phyloP scores from a whole-genome alignment of 2,113 vertebrate genomes.

The Malurus elegans region DNA sequence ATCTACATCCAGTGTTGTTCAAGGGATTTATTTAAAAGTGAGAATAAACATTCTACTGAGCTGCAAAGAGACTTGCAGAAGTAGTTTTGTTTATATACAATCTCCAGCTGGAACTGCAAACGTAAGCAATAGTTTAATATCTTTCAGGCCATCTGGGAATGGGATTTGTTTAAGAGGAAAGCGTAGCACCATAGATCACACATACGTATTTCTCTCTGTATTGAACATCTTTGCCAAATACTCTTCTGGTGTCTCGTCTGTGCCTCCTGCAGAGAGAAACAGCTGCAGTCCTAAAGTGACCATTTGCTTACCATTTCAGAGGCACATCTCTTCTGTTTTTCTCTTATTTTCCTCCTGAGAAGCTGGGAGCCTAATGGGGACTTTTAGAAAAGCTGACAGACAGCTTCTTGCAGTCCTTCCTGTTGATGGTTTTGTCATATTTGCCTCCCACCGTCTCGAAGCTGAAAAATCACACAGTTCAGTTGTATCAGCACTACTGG shows the following conservation, averaged over 20 bases:
- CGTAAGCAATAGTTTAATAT: constrained; percentile 40
- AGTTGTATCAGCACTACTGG: neutral
- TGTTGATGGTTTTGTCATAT: neutral
- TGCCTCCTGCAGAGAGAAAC: neutral
- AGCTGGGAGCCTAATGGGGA: neutral
- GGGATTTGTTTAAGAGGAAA: constrained; percentile 17
- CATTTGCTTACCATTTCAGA: neutral
- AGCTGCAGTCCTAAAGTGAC: constrained; percentile 12
- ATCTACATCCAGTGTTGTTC: neutral
- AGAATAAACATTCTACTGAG: neutral
- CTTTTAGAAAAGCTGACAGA: neutral
- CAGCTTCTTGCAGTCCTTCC: neutral
- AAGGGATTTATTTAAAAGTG: neutral
- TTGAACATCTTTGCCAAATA: neutral
- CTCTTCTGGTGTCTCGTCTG: neutral
- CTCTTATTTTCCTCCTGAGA: neutral
- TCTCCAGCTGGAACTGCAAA: constrained; percentile 39
- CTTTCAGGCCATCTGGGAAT: constrained; percentile 33
- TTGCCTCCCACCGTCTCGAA: fast-evolving
- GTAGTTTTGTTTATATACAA: neutral
- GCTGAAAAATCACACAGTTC: neutral
- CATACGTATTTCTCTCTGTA: neutral
- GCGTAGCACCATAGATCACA: neutral
- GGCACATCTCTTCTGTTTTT: neutral
- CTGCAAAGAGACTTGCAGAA: neutral